Base-by-base conservation (phyloP, 2,113 vertebrate genomes). In the Thunnus thynnus region DNA sequence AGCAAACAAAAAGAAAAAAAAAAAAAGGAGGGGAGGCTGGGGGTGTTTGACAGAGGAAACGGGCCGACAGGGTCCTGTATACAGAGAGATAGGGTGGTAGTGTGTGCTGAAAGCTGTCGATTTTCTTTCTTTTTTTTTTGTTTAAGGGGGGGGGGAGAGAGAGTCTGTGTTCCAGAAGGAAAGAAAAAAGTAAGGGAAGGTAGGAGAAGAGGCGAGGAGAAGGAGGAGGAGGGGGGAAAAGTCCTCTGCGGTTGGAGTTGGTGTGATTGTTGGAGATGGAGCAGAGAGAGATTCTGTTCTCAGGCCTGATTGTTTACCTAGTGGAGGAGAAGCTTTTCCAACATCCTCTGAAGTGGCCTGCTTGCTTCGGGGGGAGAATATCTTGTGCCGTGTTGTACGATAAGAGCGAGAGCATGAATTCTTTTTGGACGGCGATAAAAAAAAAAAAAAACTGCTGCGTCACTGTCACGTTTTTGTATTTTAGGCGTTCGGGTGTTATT, bases 1-100 rank as follows among this genome's bases (percentile, higher is more conserved):
- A 97, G 97, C 97, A 98, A 97, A 98, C 97, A 97, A 95, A 97
- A 90, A 93, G 88, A 78, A 20, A 85, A 41, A 41, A 41, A 41
- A 41, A 72, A 84, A 86, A 57, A 86, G 66, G 85, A 62, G 79
- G 83, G 84, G 88, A 66, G 86, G 82, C 72, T 22, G 86, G 82
- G 96, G 91, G 96, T 96, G 96, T 96, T 96, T 96, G 96, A 96
- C 94, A 96, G 97, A 97, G 97, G 97, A 97, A 97, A 96, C 96
- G 94, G 96, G 95, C 96, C 96, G 96, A 96, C 96, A 96, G 96
- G 96, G 96, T 96, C 96, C 95, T 96, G 96, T 96, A 96, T 96
- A 96, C 96, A 96, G 96, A 96, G 94, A 96, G 96, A 96, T 96
- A 96, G 94, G 94, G 91, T 94, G 93, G 93, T 88, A 94, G 94